phyloP scores from a whole-genome alignment of 2,888 invertebrate genomes.

The Calephelis perditalis region DNA sequence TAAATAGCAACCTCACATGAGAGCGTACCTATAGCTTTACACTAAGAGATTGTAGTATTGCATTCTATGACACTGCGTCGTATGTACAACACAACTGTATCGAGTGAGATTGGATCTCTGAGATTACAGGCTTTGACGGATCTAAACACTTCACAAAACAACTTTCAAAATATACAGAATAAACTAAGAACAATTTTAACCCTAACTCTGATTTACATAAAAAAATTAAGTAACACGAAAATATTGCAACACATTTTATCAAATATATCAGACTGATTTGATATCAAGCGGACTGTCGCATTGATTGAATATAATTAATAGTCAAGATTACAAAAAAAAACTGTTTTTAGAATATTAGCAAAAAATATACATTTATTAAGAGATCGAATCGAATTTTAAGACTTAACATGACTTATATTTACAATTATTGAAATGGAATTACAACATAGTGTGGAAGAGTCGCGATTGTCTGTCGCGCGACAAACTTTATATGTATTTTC shows the following conservation, averaged over 20 bases:
- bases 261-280: conserved; percentile 39
- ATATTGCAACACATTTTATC: conserved; percentile 71
- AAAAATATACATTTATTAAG: conserved; percentile 76
- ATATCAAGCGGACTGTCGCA: conserved; percentile 21
- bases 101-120: conserved; percentile 73
- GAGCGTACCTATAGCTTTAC: conserved; percentile 69
- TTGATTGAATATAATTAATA: conserved; percentile 17
- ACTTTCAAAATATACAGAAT: conserved; percentile 69
- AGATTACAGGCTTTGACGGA: conserved; percentile 66
- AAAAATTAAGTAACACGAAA: conserved; percentile 63
- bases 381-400: conserved; percentile 76
- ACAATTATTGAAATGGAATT: conserved; percentile 77
- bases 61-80: conserved; percentile 51
- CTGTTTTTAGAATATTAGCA: conserved; percentile 50
- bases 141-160: conserved; percentile 47
- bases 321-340: conserved; percentile 33
- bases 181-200: conserved; percentile 54
- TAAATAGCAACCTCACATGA: conserved; percentile 70
- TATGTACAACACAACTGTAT: conserved; percentile 58
- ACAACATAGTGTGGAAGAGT: conserved; percentile 71
- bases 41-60: conserved; percentile 72
- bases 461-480: conserved; percentile 42
- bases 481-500: conserved; percentile 50
- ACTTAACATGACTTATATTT: conserved; percentile 75
- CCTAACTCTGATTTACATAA: conserved; percentile 69